Conservation (phyloP, 2,113 vertebrate species). For the Platysteira castanea region DNA sequence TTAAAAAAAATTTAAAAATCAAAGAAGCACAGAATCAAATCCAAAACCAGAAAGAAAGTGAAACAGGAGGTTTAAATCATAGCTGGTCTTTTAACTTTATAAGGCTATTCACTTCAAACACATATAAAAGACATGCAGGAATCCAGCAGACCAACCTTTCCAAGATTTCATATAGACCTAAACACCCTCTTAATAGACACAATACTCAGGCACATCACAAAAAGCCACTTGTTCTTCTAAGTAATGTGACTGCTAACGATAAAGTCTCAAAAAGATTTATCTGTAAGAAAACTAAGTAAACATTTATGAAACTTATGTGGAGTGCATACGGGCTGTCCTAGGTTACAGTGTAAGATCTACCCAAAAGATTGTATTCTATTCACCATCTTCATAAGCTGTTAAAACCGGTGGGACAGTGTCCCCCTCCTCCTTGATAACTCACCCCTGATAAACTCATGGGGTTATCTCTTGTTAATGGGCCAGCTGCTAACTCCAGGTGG, state of each 20-base stretch:
- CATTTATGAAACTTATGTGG: background rate
- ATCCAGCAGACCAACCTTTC: background rate
- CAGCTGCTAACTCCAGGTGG: too few species aligned
- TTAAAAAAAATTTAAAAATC: background rate
- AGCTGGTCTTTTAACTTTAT: background rate
- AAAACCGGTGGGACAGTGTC: too few species aligned
- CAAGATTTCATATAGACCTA: background rate
- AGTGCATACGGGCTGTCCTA: background rate
- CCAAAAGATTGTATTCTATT: too few species aligned
- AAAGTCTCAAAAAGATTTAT: background rate
- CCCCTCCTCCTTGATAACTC: too few species aligned
- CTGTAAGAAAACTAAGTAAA: background rate
- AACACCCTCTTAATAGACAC: background rate
- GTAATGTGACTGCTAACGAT: background rate
- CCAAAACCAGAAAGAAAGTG: background rate
- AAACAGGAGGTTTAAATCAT: background rate
- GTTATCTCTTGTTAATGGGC: too few species aligned
- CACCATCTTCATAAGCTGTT: too few species aligned
- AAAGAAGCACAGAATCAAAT: background rate
- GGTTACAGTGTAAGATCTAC: too few species aligned
- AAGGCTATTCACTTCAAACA: background rate
- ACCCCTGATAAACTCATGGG: too few species aligned
- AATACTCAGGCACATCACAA: background rate
- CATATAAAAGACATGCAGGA: accelerated
- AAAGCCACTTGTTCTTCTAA: background rate